phyloP scores from a whole-genome alignment of 2,797 vertebrate genomes.

The Enteromius viviparus region DNA sequence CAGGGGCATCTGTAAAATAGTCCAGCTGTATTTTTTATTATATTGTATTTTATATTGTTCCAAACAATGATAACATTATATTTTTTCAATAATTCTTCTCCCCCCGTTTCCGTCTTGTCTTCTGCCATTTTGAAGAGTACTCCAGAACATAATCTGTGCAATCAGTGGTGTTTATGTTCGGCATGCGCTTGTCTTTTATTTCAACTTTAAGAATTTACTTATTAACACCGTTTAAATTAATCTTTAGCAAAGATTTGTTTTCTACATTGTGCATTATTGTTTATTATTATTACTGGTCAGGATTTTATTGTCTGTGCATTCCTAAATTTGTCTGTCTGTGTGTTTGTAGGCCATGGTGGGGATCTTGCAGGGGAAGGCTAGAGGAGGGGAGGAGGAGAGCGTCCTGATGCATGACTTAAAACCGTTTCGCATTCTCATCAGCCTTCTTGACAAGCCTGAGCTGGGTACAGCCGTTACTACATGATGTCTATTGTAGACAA shows the following conservation, averaged over 20 bases:
- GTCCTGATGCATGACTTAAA: slow-evolving; percentile 94
- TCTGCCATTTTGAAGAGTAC: too few species aligned
- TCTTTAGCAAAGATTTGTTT: neutral
- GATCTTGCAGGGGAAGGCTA: slow-evolving; percentile 93
- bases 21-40: too few species aligned
- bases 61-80: too few species aligned
- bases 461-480: slow-evolving; percentile 80
- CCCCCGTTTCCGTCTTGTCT: too few species aligned
- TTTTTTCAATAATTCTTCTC: too few species aligned
- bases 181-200: neutral
- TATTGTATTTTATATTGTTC: too few species aligned
- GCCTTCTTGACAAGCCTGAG: slow-evolving; percentile 97
- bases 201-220: neutral
- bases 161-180: too few species aligned
- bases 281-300: neutral
- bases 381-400: slow-evolving; percentile 89
- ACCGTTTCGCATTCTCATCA: slow-evolving; percentile 98
- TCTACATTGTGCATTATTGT: neutral
- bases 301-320: neutral
- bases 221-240: neutral
- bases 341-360: slow-evolving; percentile 91
- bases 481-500: neutral
- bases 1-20: too few species aligned
- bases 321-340: slow-evolving; percentile 35
- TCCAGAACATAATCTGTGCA: too few species aligned